Base-by-base conservation (phyloP, 1,140 invertebrate species). In the Spodoptera frugiperda region DNA sequence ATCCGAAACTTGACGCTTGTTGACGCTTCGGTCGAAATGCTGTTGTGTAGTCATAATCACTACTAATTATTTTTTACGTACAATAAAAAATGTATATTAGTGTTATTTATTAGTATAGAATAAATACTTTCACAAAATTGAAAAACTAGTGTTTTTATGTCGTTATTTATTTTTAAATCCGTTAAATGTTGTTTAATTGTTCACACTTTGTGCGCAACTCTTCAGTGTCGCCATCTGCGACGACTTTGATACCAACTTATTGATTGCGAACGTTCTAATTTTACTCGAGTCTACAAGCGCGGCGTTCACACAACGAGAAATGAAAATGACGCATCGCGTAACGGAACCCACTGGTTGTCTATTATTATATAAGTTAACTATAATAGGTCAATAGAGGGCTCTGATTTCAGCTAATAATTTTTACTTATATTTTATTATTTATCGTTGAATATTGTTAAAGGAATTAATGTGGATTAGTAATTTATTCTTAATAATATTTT, bases 381-480 rank as follows among this genome's bases (percentile, higher is more conserved):
- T 83, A 83, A 75, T 81, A 78, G 61, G 57, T 55, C 82, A 86
- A 88, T 85, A 91, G 89, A 91, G 90, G 90, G 88, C 90, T 82
- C 89, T 92, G 84, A 55, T 54, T 30, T 14, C 25, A 74, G 44
- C 0, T 25, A 25, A 25, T 25, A 25, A 25, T 25, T 25, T 25
- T 25, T 25, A 2, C 25, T 1, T 25, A 25, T 25, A 25, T 25
- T 25, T 1, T 25, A 3, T 0, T 25, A 25, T 25, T 2, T 25
- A 25, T 0, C 25, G 25, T 25, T 25, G 0, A 25, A 25, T 25
- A 25, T 25, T 25, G 0, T 25, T 25, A 25, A 25, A 25, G 25
- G 25, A 25, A 25, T 3, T 25, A 25, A 25, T 25, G 2, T 25
- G 25, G 0, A 25, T 25, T 25, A 25, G 25, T 25, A 25, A 2